These are phyloP conservation scores for Brachirus orientalis DNA, from an alignment of 2,113 vertebrate species.

Conservation along the genomic window DNA sequence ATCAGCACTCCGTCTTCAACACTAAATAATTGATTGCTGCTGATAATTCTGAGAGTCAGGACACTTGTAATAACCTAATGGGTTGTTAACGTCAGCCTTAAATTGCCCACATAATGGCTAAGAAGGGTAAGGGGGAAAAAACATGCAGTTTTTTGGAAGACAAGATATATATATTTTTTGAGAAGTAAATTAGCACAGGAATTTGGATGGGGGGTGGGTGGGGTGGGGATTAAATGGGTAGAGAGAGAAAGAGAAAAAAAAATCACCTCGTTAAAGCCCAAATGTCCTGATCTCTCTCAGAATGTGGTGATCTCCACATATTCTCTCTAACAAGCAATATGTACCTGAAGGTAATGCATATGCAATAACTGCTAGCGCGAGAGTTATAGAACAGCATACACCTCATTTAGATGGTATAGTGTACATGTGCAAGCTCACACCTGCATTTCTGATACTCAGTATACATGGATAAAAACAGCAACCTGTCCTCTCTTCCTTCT, in stretches of 20 bases:
- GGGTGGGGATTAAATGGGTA: conserved; percentile 12
- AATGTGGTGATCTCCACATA: neutral
- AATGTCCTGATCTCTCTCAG: conserved; percentile 15
- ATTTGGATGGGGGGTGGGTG: neutral
- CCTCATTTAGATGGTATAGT: conserved; percentile 37
- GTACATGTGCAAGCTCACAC: conserved; percentile 21
- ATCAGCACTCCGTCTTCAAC: conserved; percentile 29
- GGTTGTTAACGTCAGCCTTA: conserved; percentile 36
- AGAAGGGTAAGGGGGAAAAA: too few species aligned
- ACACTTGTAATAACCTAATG: conserved; percentile 6
- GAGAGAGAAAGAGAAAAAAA: conserved; percentile 5
- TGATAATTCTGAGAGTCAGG: conserved; percentile 32
- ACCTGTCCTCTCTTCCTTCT: too few species aligned
- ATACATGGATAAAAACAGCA: conserved; percentile 34
- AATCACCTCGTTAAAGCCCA: conserved; percentile 7
- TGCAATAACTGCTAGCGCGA: conserved; percentile 15
- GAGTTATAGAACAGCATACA: conserved; percentile 12
- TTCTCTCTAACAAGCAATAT: conserved; percentile 38
- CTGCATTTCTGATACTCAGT: conserved; percentile 24
- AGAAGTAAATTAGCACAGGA: neutral
- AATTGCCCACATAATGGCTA: neutral
- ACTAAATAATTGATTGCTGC: conserved; percentile 51
- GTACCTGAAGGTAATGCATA: conserved; percentile 25
- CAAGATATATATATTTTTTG: neutral
- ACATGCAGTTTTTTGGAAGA: too few species aligned